Conservation (phyloP, 2,888 invertebrate species). For the Thumatha senex region DNA sequence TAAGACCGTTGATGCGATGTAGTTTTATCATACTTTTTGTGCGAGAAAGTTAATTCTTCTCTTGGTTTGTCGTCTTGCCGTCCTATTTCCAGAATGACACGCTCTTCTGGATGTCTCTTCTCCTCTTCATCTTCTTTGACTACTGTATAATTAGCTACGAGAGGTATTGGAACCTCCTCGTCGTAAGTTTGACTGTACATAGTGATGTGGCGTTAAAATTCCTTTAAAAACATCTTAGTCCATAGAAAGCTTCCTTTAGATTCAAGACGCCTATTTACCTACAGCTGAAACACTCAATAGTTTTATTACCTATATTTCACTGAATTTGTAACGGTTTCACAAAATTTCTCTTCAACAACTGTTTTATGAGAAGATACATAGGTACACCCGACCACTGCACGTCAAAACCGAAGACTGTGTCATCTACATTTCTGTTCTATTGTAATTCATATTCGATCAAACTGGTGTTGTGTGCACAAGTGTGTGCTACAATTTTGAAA, state of each 20-base stretch:
- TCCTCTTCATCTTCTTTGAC: constrained; percentile 67
- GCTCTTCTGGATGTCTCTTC: constrained; percentile 65
- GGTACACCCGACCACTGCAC: constrained; percentile 53
- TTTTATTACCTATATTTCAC: neutral
- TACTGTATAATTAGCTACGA: constrained; percentile 69
- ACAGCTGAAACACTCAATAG: neutral
- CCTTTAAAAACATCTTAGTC: too few species aligned
- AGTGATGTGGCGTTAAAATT: constrained; percentile 1
- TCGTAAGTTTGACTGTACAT: constrained; percentile 71
- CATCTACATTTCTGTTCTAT: constrained; percentile 65
- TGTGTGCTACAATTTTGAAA: constrained; percentile 61
- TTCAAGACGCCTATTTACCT: too few species aligned
- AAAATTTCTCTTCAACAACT: neutral
- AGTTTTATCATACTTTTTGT: constrained; percentile 80
- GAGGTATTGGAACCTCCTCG: constrained; percentile 67
- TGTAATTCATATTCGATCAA: constrained; percentile 82
- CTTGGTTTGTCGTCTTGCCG: constrained; percentile 71
- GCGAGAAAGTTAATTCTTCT: constrained; percentile 75
- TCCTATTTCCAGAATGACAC: constrained; percentile 79
- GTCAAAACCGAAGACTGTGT: constrained; percentile 65
- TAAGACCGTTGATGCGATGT: constrained; percentile 76
- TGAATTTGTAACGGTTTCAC: neutral
- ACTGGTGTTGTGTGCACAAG: constrained; percentile 75
- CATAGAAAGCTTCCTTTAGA: too few species aligned
- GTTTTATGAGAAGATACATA: neutral